phyloP scores from a whole-genome alignment of 2,888 invertebrate genomes.

The Venusia cambrica region DNA sequence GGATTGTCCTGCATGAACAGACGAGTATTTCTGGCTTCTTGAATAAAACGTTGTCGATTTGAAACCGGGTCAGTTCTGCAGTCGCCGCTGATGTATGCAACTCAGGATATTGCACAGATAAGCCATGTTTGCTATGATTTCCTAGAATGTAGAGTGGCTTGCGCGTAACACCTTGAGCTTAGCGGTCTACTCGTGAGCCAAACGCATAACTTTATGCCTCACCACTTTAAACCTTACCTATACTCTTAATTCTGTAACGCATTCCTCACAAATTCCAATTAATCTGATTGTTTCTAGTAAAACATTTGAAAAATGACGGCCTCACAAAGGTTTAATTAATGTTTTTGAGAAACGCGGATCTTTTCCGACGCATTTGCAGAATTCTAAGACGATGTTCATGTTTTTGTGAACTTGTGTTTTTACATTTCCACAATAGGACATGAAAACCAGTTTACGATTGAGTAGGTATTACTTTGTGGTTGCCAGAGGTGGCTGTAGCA shows the following conservation, averaged over 20 bases:
- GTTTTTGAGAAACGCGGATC: conserved; percentile 5
- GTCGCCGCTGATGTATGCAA: conserved; percentile 31
- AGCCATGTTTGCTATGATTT: conserved; percentile 33
- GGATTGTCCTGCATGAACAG: too few species aligned
- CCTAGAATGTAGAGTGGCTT: conserved; percentile 38
- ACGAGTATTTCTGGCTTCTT: too few species aligned
- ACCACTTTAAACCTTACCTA: conserved; percentile 28
- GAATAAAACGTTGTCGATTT: conserved; percentile 18
- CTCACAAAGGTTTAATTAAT: conserved; percentile 14
- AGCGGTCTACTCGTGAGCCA: conserved; percentile 39
- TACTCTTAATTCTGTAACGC: conserved; percentile 23
- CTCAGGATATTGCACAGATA: conserved; percentile 38
- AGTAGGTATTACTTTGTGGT: background rate
- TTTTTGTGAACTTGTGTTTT: conserved; percentile 4
- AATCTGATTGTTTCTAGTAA: too few species aligned
- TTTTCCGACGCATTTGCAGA: conserved; percentile 1
- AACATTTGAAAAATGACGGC: conserved; percentile 2
- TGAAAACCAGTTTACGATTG: conserved; percentile 1
- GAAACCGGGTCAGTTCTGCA: conserved; percentile 23
- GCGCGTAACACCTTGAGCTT: conserved; percentile 34
- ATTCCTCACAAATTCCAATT: conserved; percentile 33
- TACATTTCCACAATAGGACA: conserved; percentile 1
- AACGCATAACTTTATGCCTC: conserved; percentile 53
- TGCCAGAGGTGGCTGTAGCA: background rate
- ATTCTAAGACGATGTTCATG: conserved; percentile 3